Evolutionary conservation across 2,888 invertebrate genomes (phyloP), one percentile per base, ranked within the genome.

Genomic region (Molanna angustata): DNA sequence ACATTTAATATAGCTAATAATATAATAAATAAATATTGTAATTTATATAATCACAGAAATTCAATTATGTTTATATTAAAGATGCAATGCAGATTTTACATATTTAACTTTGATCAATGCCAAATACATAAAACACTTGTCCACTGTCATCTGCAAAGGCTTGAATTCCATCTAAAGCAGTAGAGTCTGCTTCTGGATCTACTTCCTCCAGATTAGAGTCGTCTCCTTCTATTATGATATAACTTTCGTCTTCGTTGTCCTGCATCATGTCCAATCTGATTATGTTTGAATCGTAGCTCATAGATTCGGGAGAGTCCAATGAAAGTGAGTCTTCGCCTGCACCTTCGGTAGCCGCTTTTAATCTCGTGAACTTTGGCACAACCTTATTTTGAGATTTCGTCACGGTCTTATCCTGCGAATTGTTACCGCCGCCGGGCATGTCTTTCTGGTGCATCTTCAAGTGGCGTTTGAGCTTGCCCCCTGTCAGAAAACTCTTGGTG

Each of bases 391-490:
- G 4, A 39, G 47, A 18, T 43, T 47, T 52, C 4, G 39, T 45
- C 14, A 32, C 41, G 3, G 18, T 22, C 20, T 20, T 37, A 9
- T n/a, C 16, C 16, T 18, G 32, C 4, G 32, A 14, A 11, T 35
- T 35, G 4, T 7, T 7, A 27, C 6, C 27, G 3, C 14, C 19
- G 13, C 21, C 22, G 1, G 51, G 45, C 33, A 42, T 19, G 18
- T 19, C 31, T 22, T 32, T 45, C 33, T 33, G 59, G 49, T 69
- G 69, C 21, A 64, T 65, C 49, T 65, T 64, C 13, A 61, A 42
- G 41, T 69, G 70, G 39, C 67, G 63, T 9, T 62, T 62, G 13
- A 70, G 59, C 56, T 70, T 69, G 13, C 65, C 64, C 49, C 64
- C 65, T 0, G 68, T 63, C 21, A 65, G 64, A 49, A 69, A 70